Evolutionary conservation across 1,140 invertebrate genomes (phyloP).

Genomic region (Brachystomella parvula): DNA sequence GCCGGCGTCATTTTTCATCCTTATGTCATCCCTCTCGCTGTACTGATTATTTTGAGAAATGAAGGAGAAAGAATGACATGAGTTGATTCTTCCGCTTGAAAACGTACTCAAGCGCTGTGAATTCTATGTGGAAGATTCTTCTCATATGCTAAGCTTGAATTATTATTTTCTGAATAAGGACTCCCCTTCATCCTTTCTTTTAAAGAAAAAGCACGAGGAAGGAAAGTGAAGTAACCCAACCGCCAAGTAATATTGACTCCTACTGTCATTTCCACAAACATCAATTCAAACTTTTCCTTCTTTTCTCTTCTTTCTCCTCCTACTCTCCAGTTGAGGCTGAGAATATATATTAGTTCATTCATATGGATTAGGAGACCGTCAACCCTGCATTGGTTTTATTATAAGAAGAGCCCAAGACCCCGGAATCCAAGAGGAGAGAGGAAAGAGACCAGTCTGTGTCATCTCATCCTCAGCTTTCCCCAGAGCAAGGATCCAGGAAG

Average conservation of each 20-base stretch:
- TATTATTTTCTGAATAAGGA: no score
- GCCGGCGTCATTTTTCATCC: no score
- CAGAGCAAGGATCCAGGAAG: no score
- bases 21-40: no score
- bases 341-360: conserved; percentile 16
- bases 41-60: background rate
- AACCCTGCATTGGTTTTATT: background rate
- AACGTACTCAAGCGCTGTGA: background rate
- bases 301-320: background rate
- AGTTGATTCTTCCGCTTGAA: background rate
- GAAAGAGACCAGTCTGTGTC: no score
- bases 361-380: conserved; percentile 10
- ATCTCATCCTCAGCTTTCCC: no score
- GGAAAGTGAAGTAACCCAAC: background rate
- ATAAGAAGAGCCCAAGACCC: background rate
- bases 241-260: background rate
- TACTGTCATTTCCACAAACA: conserved; percentile 13
- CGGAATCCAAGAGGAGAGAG: no score
- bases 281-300: background rate
- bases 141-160: background rate
- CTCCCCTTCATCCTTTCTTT: background rate
- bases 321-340: background rate
- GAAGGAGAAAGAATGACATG: background rate
- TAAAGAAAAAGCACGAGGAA: no score
- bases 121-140: background rate